Base-by-base conservation (phyloP, 92 coral and sea anemone genomes). In the Actinostola sp. region DNA sequence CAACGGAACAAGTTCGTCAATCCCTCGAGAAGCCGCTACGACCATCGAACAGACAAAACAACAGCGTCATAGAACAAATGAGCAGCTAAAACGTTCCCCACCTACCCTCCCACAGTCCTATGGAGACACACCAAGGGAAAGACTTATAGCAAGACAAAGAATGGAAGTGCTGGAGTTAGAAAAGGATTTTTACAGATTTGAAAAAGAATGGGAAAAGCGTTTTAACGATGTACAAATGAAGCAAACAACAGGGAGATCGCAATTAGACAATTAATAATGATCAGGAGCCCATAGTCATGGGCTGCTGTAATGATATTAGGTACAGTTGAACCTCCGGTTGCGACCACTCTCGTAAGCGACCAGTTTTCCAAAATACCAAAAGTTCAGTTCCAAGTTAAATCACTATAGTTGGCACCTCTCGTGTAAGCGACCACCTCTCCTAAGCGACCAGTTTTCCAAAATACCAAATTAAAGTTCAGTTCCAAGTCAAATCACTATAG, bases 131-230 rank as follows among this genome's bases (percentile, higher is more conserved):
- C 90, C 90, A n/a, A 51, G 83, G 79, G 97, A 90, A 61, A 82
- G 80, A 35, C 80, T 90, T 14, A 61, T 90, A 46, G 76, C 87
- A 13, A 76, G 80, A 39, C 92, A 90, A 56, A 83, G 89, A 51
- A 90, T 90, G 92, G 92, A 90, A 28, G 76, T 90, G 16, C 63
- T 87, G 46, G 66, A 72, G 30, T 76, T 90, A 81, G 97, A 87
- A 41, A 72, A 88, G 52, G 86, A 87, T 54, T 66, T 87, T 50
- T 73, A 84, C 25, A 56, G 42, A 24, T 90, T 87, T 66, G 77
- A 80, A 11, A 64, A 51, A 20, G 72, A 71, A 26, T 90, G 92
- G 97, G 90, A 80, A 45, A 89, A 67, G 61, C 84, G 83, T 19
- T 77, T 77, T 44, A 34, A 49, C 35, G 75, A 50, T n/a, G n/a